Evolutionary conservation across 2,113 vertebrate genomes (phyloP).

Genomic region (Gymnarchus niloticus): DNA sequence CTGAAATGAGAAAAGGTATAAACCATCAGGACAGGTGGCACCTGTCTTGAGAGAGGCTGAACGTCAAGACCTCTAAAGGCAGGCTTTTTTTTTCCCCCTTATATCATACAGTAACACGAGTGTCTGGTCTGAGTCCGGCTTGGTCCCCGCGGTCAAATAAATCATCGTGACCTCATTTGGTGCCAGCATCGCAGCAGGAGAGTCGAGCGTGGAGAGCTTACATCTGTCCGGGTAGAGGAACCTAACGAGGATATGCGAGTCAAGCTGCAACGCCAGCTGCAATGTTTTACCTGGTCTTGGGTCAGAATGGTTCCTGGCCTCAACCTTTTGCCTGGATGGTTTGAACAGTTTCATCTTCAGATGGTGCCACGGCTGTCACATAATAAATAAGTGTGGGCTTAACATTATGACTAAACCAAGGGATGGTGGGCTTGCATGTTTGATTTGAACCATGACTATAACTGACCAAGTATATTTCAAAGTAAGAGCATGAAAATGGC

Average conservation of each 20-base stretch:
- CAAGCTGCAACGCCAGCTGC: neutral
- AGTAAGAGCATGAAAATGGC: neutral
- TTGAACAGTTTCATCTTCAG: neutral
- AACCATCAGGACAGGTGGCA: neutral
- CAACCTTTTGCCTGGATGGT: neutral
- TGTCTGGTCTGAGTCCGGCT: neutral
- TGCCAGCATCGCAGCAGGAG: neutral
- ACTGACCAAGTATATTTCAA: neutral
- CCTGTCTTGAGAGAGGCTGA: neutral
- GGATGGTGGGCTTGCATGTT: neutral
- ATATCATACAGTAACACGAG: neutral
- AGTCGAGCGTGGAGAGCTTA: neutral
- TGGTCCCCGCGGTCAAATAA: neutral
- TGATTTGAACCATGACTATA: neutral
- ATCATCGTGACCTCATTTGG: constrained; percentile 4
- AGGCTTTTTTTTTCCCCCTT: neutral
- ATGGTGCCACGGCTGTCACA: neutral
- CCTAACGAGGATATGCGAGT: neutral
- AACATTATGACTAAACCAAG: neutral
- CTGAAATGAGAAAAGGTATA: neutral
- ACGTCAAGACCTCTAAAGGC: neutral
- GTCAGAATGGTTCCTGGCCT: neutral
- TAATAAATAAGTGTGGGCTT: neutral
- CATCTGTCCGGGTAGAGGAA: neutral
- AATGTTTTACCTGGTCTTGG: neutral